Base-by-base conservation (phyloP, 1,140 invertebrate species). In the Bombus picipes region DNA sequence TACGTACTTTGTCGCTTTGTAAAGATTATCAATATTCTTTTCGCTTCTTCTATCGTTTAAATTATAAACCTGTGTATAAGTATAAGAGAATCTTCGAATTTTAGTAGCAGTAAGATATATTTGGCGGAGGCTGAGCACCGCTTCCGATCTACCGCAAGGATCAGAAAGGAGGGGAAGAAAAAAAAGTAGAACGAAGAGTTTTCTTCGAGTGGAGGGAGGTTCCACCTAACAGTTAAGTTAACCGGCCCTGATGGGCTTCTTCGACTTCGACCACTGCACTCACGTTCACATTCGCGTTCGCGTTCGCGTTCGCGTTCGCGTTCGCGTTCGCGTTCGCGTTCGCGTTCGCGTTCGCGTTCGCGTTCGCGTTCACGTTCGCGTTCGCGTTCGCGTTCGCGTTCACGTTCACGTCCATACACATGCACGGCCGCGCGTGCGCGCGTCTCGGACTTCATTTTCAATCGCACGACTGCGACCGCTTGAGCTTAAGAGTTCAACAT, bases 211-310 rank as follows among this genome's bases (percentile, higher is more conserved):
- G 43, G 87, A 75, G 70, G 47, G 53, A 78, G 79, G 83, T 75
- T 84, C 65, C 53, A 71, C 13, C 88, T 66, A 90, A 89, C 81
- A 89, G 89, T 90, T 90, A 87, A 89, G 89, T 90, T 90, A 89
- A 43, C 53, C 81, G 88, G 76, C 62, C 73, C 88, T 89, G 85
- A 90, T 89, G 76, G 66, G 47, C 86, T 70, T n/a, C 70, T 87
- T 89, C 84, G 81, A 84, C 79, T 53, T 53, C 18, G 18, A 53
- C 47, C 47, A 18, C 18, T 53, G 47, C 77, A 53, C 34, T 25
- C 43, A 6, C 32, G 37, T 25, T 47, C 15, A 0, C 43, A 15
- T 47, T 47, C 15, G 0, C 15, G 43, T 47, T 47, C 43, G 0
- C 43, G 43, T 43, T 43, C 13, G 3, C 12, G 15, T 47, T 47